A percentile compares a stretch with the other conserved stretches of the same genome.
phyloP scores from a whole-genome alignment of 2,113 vertebrate genomes.

The Salvelinus alpinus region DNA sequence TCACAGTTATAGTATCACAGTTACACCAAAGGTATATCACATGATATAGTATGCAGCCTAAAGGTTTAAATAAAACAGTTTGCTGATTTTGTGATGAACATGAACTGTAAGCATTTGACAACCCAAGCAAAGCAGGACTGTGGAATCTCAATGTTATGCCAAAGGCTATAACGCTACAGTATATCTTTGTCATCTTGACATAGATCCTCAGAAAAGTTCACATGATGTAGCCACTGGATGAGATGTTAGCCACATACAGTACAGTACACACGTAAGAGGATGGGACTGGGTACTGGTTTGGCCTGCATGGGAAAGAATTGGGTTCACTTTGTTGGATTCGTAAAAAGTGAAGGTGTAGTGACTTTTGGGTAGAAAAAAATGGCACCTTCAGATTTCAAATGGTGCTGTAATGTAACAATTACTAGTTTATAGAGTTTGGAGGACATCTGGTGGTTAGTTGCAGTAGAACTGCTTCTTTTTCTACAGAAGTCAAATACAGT shows the following conservation, averaged over 20 bases:
- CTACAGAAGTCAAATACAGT: not conserved
- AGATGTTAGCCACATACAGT: slow-evolving; percentile 22
- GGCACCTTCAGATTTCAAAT: not conserved
- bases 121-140: not conserved
- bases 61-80: not conserved
- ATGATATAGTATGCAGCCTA: not conserved
- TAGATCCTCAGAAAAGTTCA: not conserved
- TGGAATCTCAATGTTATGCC: not conserved
- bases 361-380: not conserved
- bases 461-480: slow-evolving; percentile 27
- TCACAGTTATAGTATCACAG: too few species aligned
- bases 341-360: not conserved
- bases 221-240: slow-evolving; percentile 11
- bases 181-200: not conserved
- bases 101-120: not conserved
- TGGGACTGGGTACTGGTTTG: slow-evolving; percentile 25
- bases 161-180: not conserved
- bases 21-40: too few species aligned
- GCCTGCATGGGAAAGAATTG: not conserved
- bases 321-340: not conserved
- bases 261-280: slow-evolving; percentile 8
- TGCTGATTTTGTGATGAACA: not conserved
- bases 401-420: not conserved
- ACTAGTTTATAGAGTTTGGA: slow-evolving; percentile 17
- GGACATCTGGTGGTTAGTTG: slow-evolving; percentile 61